Evolutionary conservation across 2,113 vertebrate genomes (phyloP).

Genomic region (Eudyptes chrysolophus): DNA sequence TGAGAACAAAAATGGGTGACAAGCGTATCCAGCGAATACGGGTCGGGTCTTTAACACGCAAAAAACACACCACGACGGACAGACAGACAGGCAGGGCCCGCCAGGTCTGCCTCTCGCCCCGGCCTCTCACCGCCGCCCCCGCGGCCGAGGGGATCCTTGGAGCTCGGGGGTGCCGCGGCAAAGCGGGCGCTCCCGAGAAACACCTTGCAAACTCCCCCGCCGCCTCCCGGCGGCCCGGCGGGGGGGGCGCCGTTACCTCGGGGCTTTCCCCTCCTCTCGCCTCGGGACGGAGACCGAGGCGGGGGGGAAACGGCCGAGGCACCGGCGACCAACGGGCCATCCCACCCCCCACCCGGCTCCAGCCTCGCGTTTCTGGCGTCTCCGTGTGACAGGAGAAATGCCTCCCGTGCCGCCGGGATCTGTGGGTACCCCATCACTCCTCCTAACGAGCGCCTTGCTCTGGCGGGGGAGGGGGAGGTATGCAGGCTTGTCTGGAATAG

Average conservation of each 20-base stretch:
- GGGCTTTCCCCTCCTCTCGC: neutral
- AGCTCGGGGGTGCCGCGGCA: constrained; percentile 29
- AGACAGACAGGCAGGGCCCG: neutral
- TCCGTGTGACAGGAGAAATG: constrained; percentile 38
- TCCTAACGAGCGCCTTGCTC: neutral
- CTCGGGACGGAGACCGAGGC: neutral
- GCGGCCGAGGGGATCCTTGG: neutral
- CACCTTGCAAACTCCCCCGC: constrained; percentile 44
- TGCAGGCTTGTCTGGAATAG: constrained; percentile 34
- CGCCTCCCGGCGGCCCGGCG: neutral
- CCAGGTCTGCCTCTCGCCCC: neutral
- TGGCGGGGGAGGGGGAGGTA: neutral
- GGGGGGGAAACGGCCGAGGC: neutral
- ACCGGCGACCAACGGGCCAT: neutral
- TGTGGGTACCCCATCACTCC: neutral
- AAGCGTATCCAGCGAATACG: constrained; percentile 72
- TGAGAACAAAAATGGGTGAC: constrained; percentile 79
- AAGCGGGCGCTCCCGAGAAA: constrained; percentile 47
- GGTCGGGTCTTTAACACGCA: constrained; percentile 54
- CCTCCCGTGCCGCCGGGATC: neutral
- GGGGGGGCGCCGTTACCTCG: neutral
- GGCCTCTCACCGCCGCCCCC: neutral
- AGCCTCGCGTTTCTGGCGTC: constrained; percentile 33
- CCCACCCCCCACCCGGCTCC: neutral
- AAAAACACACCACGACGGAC: neutral